A percentile compares a stretch with the other conserved stretches of the same genome.
Evolutionary conservation across 2,888 invertebrate genomes (phyloP).

Genomic region (Scaptomyza tumidula): DNA sequence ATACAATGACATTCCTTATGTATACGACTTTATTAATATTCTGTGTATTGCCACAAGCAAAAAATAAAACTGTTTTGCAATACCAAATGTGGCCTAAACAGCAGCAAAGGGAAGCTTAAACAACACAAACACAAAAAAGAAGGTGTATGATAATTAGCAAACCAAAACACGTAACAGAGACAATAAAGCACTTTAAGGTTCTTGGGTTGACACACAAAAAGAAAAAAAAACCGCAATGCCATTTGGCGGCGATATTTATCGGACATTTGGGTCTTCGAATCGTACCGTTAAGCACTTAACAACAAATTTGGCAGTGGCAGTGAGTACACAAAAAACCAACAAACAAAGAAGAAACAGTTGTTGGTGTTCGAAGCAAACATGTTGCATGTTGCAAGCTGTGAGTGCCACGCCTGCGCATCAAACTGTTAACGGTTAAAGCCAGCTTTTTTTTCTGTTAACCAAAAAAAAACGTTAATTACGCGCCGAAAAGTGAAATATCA

Average conservation of each 20-base stretch:
- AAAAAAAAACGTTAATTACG: slow-evolving; percentile 45
- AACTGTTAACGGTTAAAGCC: slow-evolving; percentile 1
- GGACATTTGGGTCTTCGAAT: slow-evolving; percentile 28
- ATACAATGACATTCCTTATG: slow-evolving; percentile 29
- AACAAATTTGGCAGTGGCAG: slow-evolving; percentile 40
- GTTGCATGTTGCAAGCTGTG: slow-evolving; percentile 25
- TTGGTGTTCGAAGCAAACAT: slow-evolving; percentile 28
- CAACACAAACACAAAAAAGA: slow-evolving; percentile 7
- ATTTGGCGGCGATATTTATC: slow-evolving; percentile 62
- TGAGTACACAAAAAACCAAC: neutral
- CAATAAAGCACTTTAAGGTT: slow-evolving; percentile 35
- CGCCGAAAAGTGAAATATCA: slow-evolving; percentile 41
- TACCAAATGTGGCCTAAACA: slow-evolving; percentile 29
- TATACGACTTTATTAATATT: slow-evolving; percentile 41
- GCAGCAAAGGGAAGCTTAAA: neutral
- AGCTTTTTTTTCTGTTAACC: slow-evolving; percentile 17
- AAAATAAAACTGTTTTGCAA: slow-evolving; percentile 43
- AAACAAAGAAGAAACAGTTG: neutral
- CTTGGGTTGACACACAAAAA: slow-evolving; percentile 27
- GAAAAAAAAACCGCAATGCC: slow-evolving; percentile 42
- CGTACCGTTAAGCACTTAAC: slow-evolving; percentile 61
- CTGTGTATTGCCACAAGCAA: slow-evolving; percentile 27
- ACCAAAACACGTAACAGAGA: slow-evolving; percentile 35
- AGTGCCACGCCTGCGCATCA: slow-evolving; percentile 48
- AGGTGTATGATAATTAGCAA: slow-evolving; percentile 41